Conservation (phyloP, 2,888 invertebrate genomes). For the Limnephilus lunatus region DNA sequence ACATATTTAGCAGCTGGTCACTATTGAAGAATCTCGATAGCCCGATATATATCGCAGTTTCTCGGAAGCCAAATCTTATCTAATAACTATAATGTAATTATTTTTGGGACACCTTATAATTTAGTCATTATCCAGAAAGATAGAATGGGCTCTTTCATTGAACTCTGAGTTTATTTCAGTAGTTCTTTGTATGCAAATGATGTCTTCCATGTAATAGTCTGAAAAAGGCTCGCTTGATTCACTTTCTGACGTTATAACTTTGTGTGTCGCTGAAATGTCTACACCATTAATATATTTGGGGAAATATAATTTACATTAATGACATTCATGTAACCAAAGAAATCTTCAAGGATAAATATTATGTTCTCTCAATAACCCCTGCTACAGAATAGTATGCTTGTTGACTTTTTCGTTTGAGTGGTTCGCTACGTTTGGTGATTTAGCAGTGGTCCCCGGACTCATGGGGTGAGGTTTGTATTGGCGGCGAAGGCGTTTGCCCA, state of each 20-base stretch:
- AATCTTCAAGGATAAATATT: not conserved
- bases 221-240: not conserved
- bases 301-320: not conserved
- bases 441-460: too few relatives aligned
- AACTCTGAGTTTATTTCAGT: not conserved
- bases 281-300: not conserved
- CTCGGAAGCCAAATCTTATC: too few relatives aligned
- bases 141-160: not conserved
- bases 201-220: not conserved
- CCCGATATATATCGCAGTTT: too few relatives aligned
- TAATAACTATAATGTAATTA: not conserved
- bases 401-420: too few relatives aligned
- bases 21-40: too few relatives aligned
- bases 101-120: not conserved
- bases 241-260: not conserved
- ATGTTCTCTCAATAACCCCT: too few relatives aligned
- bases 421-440: too few relatives aligned
- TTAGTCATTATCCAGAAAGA: not conserved
- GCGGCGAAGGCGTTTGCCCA: too few relatives aligned
- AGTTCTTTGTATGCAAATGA: slow-evolving; percentile 2
- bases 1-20: too few relatives aligned
- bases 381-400: not conserved
- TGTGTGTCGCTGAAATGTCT: not conserved
- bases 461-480: too few relatives aligned
- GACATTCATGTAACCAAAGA: not conserved